These are phyloP conservation scores for Chloropsis cyanopogon DNA, from an alignment of 2,113 vertebrate species.

Conservation along the genomic window DNA sequence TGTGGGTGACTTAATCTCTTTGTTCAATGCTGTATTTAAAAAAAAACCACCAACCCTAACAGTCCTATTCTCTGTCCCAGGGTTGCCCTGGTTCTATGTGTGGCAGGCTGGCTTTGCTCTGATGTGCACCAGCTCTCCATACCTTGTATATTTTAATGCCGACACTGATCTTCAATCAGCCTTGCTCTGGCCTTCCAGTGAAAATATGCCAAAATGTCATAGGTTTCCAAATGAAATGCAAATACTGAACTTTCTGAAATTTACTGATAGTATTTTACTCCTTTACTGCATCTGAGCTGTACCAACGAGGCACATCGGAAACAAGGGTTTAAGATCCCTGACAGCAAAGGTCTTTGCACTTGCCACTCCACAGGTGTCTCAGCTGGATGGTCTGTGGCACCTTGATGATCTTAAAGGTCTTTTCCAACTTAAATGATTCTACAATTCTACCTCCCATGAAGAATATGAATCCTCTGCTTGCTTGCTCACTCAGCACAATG, in stretches of 20 bases:
- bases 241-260: conserved; percentile 65
- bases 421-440: neutral
- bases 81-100: neutral
- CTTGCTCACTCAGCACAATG: neutral
- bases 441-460: neutral
- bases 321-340: conserved; percentile 22
- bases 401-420: neutral
- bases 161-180: conserved; percentile 52
- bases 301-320: neutral
- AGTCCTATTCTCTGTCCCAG: neutral
- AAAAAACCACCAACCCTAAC: neutral
- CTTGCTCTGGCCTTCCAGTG: conserved; percentile 35
- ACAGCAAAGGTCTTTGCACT: conserved; percentile 12
- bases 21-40: neutral
- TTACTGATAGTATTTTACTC: conserved; percentile 46
- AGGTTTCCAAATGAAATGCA: conserved; percentile 66
- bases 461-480: neutral
- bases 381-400: neutral
- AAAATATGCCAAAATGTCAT: conserved; percentile 56
- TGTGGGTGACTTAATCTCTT: neutral
- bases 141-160: conserved; percentile 2
- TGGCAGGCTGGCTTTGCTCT: neutral
- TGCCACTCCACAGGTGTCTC: neutral
- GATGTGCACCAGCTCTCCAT: neutral
- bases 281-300: conserved; percentile 9